Evolutionary conservation across 2,797 vertebrate genomes (phyloP).

Genomic region (Peromyscus aztecus): DNA sequence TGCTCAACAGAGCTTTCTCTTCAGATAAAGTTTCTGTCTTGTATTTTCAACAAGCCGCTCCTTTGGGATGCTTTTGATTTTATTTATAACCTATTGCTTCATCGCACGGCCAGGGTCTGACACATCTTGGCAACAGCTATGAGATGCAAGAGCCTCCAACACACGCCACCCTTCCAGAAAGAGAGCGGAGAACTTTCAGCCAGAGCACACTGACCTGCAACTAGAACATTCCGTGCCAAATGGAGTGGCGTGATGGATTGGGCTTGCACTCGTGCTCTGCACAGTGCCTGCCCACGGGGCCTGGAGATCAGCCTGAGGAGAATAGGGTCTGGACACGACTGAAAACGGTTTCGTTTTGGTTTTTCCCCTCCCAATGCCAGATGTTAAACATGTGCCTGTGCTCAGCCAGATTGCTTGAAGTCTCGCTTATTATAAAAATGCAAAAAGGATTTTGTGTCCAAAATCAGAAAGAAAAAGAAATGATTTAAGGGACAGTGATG

Average conservation of each 20-base stretch:
- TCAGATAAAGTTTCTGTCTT: background rate
- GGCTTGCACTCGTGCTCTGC: background rate
- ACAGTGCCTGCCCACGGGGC: background rate
- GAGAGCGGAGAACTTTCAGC: background rate
- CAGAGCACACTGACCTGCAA: background rate
- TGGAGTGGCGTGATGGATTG: too few species aligned
- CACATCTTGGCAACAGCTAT: background rate
- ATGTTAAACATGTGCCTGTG: background rate
- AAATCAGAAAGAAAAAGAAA: background rate
- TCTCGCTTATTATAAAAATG: background rate
- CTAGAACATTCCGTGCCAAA: background rate
- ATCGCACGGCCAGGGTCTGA: background rate
- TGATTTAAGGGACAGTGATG: background rate
- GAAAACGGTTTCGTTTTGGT: background rate
- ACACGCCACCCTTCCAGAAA: background rate
- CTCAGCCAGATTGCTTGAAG: background rate
- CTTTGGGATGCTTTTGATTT: slow-evolving; percentile 60
- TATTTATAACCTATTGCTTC: slow-evolving; percentile 61
- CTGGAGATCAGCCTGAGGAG: background rate
- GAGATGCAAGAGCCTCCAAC: background rate
- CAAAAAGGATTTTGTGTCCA: background rate
- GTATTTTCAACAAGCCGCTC: slow-evolving; percentile 41
- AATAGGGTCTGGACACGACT: background rate
- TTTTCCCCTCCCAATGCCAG: background rate
- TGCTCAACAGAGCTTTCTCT: background rate